Evolutionary conservation across 2,113 vertebrate species (phyloP), one percentile per base, ranked within the genome.

Genomic region (Aplodontia rufa): DNA sequence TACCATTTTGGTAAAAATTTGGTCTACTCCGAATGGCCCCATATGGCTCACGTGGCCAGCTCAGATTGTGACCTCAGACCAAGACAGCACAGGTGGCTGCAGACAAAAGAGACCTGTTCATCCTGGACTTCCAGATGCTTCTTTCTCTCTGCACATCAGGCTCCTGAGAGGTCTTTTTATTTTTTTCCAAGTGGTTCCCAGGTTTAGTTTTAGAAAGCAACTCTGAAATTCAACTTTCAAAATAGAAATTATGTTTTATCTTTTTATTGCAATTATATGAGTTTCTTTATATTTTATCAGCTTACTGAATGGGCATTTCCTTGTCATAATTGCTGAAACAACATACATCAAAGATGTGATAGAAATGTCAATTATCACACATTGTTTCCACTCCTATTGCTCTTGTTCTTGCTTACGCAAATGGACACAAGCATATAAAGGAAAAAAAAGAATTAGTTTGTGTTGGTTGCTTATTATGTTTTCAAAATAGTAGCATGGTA

Each of bases 381-480:
- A 72, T 66, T 69, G 6, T 58, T 95, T 82, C 86, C 55, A 71
- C 55, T 87, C 10, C 19, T 5, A 2, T 82, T 96, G 26, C 51
- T 91, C 83, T 89, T 91, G 30, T 47, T 24, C 20, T 79, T 84
- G 14, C 2, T 93, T 47, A 60, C 24, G 58, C 12, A 88, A 96
- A 62, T 72, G 45, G 82, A 69, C 35, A 71, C 26, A 45, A 82
- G 64, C 14, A 37, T 37, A 91, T 75, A 81, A 93, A 58, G 79
- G 74, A 20, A 82, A 62, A 62, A 93, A 58, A n/a, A n/a, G 82
- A 89, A 11, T 28, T 8, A 3, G 7, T 17, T 55, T 89, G 60
- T 6, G 60, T 87, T 64, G 53, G 82, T 16, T 94, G 62, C 19
- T 78, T 90, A 76, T 90, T 94, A 94, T 90, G 90, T 94, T 80